Conservation (phyloP, 2,113 vertebrate genomes). For the Amazona guildingii region DNA sequence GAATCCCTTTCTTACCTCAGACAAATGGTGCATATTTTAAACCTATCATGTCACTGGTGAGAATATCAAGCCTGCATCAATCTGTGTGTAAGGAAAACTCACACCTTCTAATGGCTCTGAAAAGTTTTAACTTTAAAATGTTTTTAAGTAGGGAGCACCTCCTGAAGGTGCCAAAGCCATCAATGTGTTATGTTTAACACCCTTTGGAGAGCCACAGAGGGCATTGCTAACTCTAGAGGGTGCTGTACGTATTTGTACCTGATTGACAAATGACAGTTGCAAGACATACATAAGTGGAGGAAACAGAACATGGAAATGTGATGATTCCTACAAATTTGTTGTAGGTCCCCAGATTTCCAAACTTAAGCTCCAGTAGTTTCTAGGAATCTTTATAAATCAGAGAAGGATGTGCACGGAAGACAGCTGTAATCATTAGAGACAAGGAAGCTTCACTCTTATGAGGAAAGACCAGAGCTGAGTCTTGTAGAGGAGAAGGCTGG, state of each 20-base stretch:
- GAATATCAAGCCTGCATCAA: background rate
- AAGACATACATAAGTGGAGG: background rate
- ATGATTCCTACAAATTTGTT: background rate
- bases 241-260: background rate
- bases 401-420: background rate
- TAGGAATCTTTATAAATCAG: background rate
- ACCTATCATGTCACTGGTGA: background rate
- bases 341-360: background rate
- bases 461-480: background rate
- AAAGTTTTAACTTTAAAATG: background rate
- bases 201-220: background rate
- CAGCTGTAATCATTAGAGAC: background rate
- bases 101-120: background rate
- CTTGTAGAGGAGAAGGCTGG: background rate
- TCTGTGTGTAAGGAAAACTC: background rate
- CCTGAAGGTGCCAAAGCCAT: background rate
- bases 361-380: background rate
- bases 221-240: background rate
- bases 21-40: background rate
- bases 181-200: background rate
- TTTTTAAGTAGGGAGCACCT: background rate
- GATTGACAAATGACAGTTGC: background rate
- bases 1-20: background rate
- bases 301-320: accelerated
- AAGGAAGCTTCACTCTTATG: background rate